Base-by-base conservation (phyloP, 2,113 vertebrate genomes). In the Jaculus jaculus region DNA sequence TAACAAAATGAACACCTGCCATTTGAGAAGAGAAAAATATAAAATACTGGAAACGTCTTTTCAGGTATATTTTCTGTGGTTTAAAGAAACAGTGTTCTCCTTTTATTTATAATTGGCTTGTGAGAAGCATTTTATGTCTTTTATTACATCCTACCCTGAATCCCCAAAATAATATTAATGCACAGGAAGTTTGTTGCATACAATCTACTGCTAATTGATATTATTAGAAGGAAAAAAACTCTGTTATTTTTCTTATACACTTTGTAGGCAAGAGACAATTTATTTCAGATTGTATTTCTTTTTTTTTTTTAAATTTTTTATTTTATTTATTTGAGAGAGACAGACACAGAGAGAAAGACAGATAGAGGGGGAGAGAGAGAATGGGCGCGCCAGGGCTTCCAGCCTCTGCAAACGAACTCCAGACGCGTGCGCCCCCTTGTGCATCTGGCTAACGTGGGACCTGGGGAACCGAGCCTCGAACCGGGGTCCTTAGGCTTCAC, bases 1-100 rank as follows among this genome's bases (percentile, higher is more conserved):
- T 15, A 94, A 51, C 65, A 91, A 96, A 95, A 95, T 80, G 77
- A 97, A 95, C 91, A 96, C 89, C 42, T 97, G 94, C 85, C 39
- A 91, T 83, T 61, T 89, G 39, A 51, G 9, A 95, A 81, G 85
- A 87, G 39, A 89, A 96, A 95, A 47, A 83, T 58, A 91, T 74
- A 92, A 85, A 89, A 32, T 66, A 7, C 11, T 78, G 16, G 60
- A 75, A 92, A 68, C 2, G 15, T 72, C 13, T 39, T 90, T 94
- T 65, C 12, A 37, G 34, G 83, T 93, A 1, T 58, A 66, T 79
- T 89, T 79, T 90, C 21, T 51, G 61, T 28, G 3, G 3, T 47
- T 79, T 66, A 28, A 47, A 92, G 13, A 82, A 75, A 47, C 1
- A 79, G 16, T 23, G 20, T 89, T 87, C 23, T 73, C 47, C 17